Conservation (phyloP, 2,113 vertebrate species). For the Phalacrocorax pelagicus region DNA sequence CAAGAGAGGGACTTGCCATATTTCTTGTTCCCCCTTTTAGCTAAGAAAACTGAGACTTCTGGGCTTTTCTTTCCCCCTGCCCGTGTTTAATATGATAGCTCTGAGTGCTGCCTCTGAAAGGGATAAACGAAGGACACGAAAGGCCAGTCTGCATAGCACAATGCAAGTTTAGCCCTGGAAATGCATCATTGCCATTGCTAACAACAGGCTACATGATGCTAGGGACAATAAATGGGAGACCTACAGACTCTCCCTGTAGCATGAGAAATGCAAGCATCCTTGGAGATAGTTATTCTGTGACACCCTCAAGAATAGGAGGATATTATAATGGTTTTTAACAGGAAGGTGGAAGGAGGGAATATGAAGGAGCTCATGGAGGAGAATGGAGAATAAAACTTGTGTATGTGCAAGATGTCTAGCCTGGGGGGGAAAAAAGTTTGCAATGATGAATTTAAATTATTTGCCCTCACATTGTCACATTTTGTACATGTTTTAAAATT, state of each 20-base stretch:
- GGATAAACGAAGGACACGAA: background rate
- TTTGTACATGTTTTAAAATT: background rate
- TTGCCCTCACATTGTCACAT: background rate
- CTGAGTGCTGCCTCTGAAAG: background rate
- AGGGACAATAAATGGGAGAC: background rate
- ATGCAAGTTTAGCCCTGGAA: background rate
- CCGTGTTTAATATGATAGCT: background rate
- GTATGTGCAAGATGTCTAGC: background rate
- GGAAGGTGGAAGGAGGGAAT: background rate
- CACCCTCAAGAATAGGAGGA: background rate
- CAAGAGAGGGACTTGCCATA: background rate
- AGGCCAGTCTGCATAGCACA: background rate
- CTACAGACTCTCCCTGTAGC: background rate
- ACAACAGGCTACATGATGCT: background rate
- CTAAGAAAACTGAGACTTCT: background rate
- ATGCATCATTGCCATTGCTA: background rate
- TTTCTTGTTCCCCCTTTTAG: background rate
- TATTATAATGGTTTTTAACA: background rate
- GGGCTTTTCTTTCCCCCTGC: background rate
- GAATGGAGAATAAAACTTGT: background rate
- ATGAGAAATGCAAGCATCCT: background rate
- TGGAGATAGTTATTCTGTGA: background rate
- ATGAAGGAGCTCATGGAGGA: background rate
- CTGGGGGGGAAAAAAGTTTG: background rate
- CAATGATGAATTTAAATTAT: slow-evolving; percentile 18